Conservation (phyloP, 2,113 vertebrate species). For the Dipodomys ordii region DNA sequence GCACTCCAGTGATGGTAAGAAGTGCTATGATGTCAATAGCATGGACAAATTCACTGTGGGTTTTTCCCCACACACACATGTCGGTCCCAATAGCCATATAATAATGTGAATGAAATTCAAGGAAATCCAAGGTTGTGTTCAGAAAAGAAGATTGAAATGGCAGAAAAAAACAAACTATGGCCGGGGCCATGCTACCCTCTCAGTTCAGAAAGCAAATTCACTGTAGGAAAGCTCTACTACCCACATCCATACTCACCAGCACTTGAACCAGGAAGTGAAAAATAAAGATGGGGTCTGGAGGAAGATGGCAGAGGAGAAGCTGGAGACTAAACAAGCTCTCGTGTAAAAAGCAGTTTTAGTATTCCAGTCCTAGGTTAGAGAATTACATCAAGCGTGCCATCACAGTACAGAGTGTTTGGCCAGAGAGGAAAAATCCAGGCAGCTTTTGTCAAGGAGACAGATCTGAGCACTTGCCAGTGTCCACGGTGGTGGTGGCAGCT, state of each 20-base stretch:
- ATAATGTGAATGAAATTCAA: constrained; percentile 18
- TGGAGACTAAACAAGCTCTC: no score
- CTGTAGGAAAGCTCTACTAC: background rate
- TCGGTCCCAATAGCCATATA: background rate
- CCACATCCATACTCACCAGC: background rate
- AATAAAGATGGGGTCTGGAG: background rate
- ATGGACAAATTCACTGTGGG: background rate
- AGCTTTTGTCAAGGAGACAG: no score
- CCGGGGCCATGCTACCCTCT: background rate
- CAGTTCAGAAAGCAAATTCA: background rate
- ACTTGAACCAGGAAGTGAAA: background rate
- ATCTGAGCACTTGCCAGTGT: no score
- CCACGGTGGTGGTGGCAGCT: no score
- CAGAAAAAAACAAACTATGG: background rate
- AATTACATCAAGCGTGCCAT: no score
- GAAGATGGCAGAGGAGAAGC: no score
- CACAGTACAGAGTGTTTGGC: no score
- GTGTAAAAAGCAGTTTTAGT: no score
- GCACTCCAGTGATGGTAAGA: background rate
- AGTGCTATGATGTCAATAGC: background rate
- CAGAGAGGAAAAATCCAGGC: no score
- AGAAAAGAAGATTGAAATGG: constrained; percentile 36
- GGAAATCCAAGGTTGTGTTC: constrained; percentile 1
- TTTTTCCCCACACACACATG: background rate
- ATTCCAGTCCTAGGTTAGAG: no score